Base-by-base conservation (phyloP, 2,888 invertebrate genomes). In the Diarsia rubi region DNA sequence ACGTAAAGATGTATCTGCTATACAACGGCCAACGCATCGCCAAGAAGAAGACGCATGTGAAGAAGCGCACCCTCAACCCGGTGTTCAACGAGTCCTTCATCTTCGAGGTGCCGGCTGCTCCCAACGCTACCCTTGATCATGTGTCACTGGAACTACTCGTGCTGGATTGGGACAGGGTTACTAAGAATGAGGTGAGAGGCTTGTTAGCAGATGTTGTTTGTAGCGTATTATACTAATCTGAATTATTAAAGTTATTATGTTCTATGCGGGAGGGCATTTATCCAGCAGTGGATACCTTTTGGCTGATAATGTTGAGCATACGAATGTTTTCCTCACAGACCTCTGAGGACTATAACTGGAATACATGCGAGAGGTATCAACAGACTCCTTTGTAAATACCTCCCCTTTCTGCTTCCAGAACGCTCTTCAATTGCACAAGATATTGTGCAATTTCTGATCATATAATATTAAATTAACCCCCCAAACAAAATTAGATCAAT, bases 61-160 rank as follows among this genome's bases (percentile, higher is more conserved):
- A 99, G 97, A 99, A 99, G 95, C 97, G 99, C 74, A 99, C 99
- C 1, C 97, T 99, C 88, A 99, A 99, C 96, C 99, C 99, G 0
- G 99, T 99, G 73, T 99, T 99, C 97, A 99, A 99, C 97, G 99
- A 99, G 96, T 99, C 99, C 71, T 99, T 99, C 95, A 98, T 99
- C 72, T 99, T 99, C 93, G 99, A 99, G 90, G 98, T 99, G 85
- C 99, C 99, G 27, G 97, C 98, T 67, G 97, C 96, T 37, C 96
- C 96, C 96, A 92, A 97, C 96, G 98, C 98, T 86, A 97, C 98
- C 21, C 97, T 99, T 84, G 98, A 98, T 90, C 98, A 98, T 92
- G 98, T 99, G 85, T 98, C 98, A 79, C 97, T 99, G 69, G 99
- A 99, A 93, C 98, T 99, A 92, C 97, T 98, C 85, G 97, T 99